phyloP scores from a whole-genome alignment of 2,797 vertebrate genomes.

The Pteronotus mesoamericanus region DNA sequence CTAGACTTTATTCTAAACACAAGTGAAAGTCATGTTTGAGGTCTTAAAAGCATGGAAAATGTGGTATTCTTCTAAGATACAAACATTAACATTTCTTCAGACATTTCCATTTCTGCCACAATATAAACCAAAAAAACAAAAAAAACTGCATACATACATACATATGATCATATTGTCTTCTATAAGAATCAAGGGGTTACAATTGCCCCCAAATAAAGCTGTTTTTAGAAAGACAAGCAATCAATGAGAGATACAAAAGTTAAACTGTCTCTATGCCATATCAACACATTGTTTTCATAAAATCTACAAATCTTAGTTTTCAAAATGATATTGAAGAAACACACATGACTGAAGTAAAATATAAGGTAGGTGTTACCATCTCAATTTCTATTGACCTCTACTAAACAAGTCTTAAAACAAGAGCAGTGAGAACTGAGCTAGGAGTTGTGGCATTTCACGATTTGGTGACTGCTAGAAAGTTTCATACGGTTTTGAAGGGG shows the following conservation, averaged over 20 bases:
- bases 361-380: background rate
- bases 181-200: conserved; percentile 46
- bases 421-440: background rate
- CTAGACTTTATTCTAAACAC: conserved; percentile 61
- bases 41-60: conserved; percentile 44
- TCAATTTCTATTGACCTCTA: background rate
- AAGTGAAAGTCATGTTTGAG: conserved; percentile 22
- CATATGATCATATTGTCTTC: conserved; percentile 41
- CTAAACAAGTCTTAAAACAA: conserved; percentile 1
- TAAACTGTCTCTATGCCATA: background rate
- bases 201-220: background rate
- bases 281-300: background rate
- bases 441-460: background rate
- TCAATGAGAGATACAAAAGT: background rate
- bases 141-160: background rate
- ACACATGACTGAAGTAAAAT: background rate
- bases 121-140: conserved; percentile 52
- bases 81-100: conserved; percentile 51
- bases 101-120: conserved; percentile 47
- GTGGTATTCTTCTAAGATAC: conserved; percentile 18
- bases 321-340: background rate
- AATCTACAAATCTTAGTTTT: conserved; percentile 44
- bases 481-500: background rate
- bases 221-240: conserved; percentile 35
- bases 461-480: background rate